Conservation (phyloP, 2,113 vertebrate species). For the Ictalurus punctatus region DNA sequence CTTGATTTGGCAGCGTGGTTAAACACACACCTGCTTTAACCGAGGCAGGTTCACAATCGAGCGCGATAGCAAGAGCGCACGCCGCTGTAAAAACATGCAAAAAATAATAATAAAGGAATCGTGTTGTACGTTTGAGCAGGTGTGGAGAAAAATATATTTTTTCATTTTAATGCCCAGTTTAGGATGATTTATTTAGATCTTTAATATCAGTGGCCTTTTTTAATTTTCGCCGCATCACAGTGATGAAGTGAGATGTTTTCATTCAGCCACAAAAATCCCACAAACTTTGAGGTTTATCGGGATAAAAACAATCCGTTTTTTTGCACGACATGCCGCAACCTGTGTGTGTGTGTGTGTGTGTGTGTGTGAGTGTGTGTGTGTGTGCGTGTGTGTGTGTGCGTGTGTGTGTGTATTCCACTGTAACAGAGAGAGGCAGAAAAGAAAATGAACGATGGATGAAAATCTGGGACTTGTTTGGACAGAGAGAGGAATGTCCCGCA, state of each 20-base stretch:
- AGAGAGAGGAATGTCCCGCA: slow-evolving; percentile 47
- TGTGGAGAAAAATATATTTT: no score
- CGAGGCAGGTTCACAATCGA: background rate
- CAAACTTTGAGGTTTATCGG: no score
- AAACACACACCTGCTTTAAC: background rate
- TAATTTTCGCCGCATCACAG: background rate
- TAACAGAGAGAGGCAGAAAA: background rate
- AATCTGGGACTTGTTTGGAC: slow-evolving; percentile 49
- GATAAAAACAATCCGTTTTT: background rate
- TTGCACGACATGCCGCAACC: slow-evolving; percentile 9
- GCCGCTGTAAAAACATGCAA: background rate
- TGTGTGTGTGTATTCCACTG: background rate
- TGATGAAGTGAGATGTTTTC: background rate
- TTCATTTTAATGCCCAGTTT: background rate
- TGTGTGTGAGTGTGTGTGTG: slow-evolving; percentile 1
- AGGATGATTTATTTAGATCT: background rate
- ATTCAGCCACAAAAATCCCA: background rate
- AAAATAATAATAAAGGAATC: background rate
- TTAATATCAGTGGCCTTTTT: background rate
- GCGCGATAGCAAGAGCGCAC: background rate
- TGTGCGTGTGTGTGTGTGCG: slow-evolving; percentile 7
- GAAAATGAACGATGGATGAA: background rate
- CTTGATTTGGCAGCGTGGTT: slow-evolving; percentile 8
- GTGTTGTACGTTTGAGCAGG: background rate
- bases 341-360: slow-evolving; percentile 7